phyloP scores from a whole-genome alignment of 2,113 vertebrate genomes.

The Piliocolobus tephrosceles region DNA sequence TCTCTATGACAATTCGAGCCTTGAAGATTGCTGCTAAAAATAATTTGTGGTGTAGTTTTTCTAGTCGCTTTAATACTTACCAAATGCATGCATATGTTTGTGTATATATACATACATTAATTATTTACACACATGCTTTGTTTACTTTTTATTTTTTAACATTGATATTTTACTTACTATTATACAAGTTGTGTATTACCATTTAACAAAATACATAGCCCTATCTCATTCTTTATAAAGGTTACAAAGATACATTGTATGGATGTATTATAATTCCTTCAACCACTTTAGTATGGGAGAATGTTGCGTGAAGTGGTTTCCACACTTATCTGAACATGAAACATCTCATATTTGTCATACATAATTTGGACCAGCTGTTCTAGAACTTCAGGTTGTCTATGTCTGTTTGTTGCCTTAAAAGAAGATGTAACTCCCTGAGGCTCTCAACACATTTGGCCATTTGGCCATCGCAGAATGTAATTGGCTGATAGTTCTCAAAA shows the following conservation, averaged over 20 bases:
- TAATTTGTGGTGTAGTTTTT: background rate
- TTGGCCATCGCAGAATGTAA: background rate
- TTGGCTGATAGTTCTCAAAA: background rate
- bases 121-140: background rate
- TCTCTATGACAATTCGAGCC: background rate
- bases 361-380: background rate
- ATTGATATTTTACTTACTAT: background rate
- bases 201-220: background rate
- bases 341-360: background rate
- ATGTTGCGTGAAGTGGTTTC: background rate
- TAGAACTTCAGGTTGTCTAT: background rate
- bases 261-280: background rate
- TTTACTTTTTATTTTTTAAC: background rate
- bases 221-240: too few species aligned
- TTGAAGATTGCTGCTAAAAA: background rate
- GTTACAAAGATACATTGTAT: accelerated
- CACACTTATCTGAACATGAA: background rate
- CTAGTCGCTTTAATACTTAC: background rate
- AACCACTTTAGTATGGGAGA: background rate
- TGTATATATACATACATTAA: background rate
- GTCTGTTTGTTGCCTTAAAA: background rate
- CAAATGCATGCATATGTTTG: background rate
- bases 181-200: background rate
- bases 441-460: background rate
- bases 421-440: background rate